Evolutionary conservation across 1,140 invertebrate species (phyloP), one percentile per base, ranked within the genome.

Genomic region (Pemphigus obesinymphae): DNA sequence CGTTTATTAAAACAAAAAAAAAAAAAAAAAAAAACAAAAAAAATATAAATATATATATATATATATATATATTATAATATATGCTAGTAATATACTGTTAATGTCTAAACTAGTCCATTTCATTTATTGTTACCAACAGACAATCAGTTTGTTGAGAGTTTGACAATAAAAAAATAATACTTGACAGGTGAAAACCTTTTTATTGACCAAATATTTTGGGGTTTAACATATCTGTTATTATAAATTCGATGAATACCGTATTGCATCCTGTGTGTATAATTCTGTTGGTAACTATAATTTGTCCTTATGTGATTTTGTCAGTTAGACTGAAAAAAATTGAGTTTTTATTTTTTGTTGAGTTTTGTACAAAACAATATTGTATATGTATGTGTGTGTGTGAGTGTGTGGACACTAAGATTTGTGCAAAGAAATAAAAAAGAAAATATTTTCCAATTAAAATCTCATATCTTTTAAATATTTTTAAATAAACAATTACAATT

Each of bases 151-250:
- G 76, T 63, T 43, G 76, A 61, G 58, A 61, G 76, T 61, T 63
- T 80, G 50, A 80, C 50, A 61, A 73, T 73, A 73, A 48, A 17
- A 45, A 72, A 50, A 31, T 17, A 31, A 48, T 31, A n/a, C 20
- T 48, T 72, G 20, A 72, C 68, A 5, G 3, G 29, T 50, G 17
- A 15, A 31, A 73, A 73, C 43, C 29, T 48, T 72, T 72, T 31
- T 29, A 72, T 17, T 31, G 43, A 72, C 68, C 68, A 48, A 48
- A 73, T 3, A 26, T 73, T 45, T 45, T 17, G 26, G 15, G 31
- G 76, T 80, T 80, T 80, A 53, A 80, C 76, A 80, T 80, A 80
- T 80, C 76, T 61, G 70, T 73, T 50, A 50, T 73, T 68, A 43
- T 23, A 43, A 70, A 70, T 70, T 43, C 17, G 6, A 26, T 43